A percentile compares a stretch with the other conserved stretches of the same genome.
These are phyloP conservation scores for Lamprotornis superbus DNA, from an alignment of 2,113 vertebrate genomes.

Conservation along the genomic window DNA sequence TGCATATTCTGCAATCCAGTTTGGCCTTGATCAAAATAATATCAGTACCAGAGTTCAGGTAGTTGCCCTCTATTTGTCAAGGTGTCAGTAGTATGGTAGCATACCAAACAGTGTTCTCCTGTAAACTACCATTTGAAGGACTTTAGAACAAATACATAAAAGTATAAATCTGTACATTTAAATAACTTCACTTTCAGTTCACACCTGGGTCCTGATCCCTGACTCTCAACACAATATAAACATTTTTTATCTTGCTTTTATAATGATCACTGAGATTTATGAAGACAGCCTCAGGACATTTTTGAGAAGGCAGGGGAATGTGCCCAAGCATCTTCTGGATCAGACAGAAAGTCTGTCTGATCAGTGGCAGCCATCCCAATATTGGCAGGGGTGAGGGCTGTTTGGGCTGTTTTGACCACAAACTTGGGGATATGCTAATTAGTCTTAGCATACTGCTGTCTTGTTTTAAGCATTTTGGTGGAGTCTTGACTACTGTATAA, in stretches of 20 bases:
- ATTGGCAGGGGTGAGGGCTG: fast-evolving
- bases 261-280: not conserved
- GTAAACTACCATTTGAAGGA: not conserved
- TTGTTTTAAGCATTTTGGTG: not conserved
- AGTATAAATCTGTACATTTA: not conserved
- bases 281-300: not conserved
- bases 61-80: not conserved
- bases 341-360: not conserved
- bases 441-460: not conserved
- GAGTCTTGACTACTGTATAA: not conserved
- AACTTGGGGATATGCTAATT: not conserved
- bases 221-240: not conserved
- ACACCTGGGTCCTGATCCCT: not conserved
- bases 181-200: not conserved
- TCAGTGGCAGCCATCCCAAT: too few relatives aligned
- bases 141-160: not conserved
- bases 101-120: not conserved
- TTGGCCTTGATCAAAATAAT: not conserved
- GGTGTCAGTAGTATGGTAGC: not conserved
- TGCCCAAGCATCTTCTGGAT: not conserved
- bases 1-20: not conserved
- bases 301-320: not conserved
- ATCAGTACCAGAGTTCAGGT: not conserved
- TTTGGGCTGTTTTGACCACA: not conserved
- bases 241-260: not conserved